Evolutionary conservation across 2,797 vertebrate species (phyloP).

Genomic region (Streptopelia turtur): DNA sequence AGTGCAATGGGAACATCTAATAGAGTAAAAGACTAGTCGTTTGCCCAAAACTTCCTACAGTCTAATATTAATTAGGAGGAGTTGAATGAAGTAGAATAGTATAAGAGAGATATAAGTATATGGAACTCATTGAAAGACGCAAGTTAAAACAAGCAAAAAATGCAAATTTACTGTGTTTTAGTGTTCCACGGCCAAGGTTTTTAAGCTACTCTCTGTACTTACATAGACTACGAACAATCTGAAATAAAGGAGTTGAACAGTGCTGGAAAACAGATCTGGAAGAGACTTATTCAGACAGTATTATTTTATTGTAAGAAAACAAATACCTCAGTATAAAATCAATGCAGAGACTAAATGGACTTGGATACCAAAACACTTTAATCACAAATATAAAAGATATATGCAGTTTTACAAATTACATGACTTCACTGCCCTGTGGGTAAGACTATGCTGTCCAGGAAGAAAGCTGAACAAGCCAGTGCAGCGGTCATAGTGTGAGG

Average conservation of each 20-base stretch:
- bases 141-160: neutral
- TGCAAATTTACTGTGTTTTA: neutral
- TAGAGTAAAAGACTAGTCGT: neutral
- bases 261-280: neutral
- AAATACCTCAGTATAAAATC: neutral
- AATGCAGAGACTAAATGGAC: neutral
- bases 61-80: neutral
- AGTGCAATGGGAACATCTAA: neutral
- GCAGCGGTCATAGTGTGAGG: fast-evolving
- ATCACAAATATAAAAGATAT: neutral
- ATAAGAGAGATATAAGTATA: neutral
- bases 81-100: neutral
- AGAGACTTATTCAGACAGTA: neutral
- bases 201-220: neutral
- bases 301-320: neutral
- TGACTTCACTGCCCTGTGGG: fast-evolving
- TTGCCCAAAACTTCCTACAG: neutral
- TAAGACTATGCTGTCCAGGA: neutral
- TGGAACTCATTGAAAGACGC: neutral
- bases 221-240: neutral
- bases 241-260: neutral
- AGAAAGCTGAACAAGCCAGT: fast-evolving
- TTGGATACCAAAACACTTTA: neutral
- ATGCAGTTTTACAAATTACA: neutral
- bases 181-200: neutral